Conservation (phyloP, 2,797 vertebrate species). For the Bradypodion pumilum region DNA sequence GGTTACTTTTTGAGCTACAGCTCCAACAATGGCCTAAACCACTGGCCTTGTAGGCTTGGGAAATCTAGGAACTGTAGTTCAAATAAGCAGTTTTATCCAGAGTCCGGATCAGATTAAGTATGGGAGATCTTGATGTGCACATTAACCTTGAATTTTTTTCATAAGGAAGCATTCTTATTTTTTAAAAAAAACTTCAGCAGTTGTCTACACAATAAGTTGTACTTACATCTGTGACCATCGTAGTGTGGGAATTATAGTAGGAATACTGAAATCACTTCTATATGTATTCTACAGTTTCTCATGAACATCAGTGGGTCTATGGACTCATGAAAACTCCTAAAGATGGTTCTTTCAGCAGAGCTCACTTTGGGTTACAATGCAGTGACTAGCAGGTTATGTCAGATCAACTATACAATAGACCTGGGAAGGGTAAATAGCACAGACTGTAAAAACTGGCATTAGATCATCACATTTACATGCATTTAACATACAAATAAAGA, state of each 20-base stretch:
- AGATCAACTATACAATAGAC: neutral
- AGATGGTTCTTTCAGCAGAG: neutral
- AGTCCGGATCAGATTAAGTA: neutral
- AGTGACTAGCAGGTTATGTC: neutral
- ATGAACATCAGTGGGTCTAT: neutral
- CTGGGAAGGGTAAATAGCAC: too few species aligned
- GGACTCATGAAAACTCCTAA: neutral
- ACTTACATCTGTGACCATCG: neutral
- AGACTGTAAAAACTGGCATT: neutral
- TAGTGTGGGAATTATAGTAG: neutral
- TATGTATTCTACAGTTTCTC: neutral
- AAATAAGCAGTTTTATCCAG: neutral
- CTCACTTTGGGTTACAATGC: neutral
- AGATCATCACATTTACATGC: neutral
- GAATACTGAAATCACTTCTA: neutral
- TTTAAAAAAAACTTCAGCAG: neutral
- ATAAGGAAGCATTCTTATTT: too few species aligned
- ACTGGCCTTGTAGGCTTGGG: neutral
- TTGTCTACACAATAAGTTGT: neutral
- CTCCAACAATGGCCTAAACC: neutral
- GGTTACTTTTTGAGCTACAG: neutral
- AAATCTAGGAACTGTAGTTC: neutral
- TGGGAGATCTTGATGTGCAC: too few species aligned
- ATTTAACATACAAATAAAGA: neutral
- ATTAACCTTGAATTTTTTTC: too few species aligned